Conservation (phyloP, 2,113 vertebrate species). For the Entomyzon cyanotis region DNA sequence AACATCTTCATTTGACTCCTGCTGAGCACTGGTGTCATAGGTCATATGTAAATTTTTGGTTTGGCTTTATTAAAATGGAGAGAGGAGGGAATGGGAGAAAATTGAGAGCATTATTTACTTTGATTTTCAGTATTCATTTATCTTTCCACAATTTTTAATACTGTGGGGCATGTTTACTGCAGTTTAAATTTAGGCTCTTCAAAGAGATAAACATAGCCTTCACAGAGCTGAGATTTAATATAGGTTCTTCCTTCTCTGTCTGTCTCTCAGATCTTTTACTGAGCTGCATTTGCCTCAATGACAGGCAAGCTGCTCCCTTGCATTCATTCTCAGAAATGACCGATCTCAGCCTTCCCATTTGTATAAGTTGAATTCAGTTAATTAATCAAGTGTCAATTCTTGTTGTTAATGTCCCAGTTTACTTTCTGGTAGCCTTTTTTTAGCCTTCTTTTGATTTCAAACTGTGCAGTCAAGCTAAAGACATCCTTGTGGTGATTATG, state of each 20-base stretch:
- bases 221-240: background rate
- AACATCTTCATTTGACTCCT: background rate
- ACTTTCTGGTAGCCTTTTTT: background rate
- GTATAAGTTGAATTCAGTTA: background rate
- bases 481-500: background rate
- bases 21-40: background rate
- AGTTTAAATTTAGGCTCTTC: background rate
- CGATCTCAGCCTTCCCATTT: background rate
- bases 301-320: background rate
- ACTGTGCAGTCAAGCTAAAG: background rate
- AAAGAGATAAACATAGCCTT: background rate
- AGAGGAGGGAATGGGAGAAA: background rate
- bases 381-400: background rate
- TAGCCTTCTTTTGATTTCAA: background rate
- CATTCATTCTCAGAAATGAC: background rate
- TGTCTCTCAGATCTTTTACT: background rate
- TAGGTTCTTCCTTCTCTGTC: background rate
- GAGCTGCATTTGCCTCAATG: background rate
- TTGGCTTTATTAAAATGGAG: background rate
- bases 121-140: background rate
- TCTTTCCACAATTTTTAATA: background rate
- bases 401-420: background rate
- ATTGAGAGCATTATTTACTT: background rate
- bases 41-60: background rate
- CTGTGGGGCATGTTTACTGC: background rate